phyloP scores from a whole-genome alignment of 2,113 vertebrate genomes.

The Diglossa brunneiventris region DNA sequence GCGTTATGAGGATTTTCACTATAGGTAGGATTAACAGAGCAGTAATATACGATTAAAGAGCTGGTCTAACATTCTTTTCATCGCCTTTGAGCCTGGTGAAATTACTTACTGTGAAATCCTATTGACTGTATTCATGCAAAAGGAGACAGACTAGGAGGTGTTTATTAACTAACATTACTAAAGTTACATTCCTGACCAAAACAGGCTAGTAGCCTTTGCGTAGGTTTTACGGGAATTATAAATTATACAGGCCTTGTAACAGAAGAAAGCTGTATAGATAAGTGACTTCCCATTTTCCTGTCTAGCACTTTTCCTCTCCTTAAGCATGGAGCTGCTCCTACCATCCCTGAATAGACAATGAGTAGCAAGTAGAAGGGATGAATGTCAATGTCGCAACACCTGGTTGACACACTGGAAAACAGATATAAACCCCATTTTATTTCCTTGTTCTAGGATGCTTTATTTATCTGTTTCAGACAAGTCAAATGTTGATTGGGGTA shows the following conservation, averaged over 20 bases:
- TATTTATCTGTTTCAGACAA: neutral
- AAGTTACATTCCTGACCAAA: neutral
- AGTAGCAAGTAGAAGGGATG: neutral
- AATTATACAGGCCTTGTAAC: neutral
- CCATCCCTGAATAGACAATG: neutral
- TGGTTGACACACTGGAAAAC: neutral
- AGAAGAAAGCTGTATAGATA: neutral
- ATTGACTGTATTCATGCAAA: neutral
- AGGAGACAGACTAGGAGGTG: neutral
- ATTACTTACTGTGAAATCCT: neutral
- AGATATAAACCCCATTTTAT: neutral
- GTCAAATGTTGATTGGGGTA: neutral
- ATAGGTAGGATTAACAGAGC: neutral
- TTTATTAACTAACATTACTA: neutral
- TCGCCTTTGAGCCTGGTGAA: neutral
- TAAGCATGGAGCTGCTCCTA: neutral
- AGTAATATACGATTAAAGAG: neutral
- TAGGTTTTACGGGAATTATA: neutral
- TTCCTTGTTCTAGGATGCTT: neutral
- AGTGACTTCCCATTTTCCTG: neutral
- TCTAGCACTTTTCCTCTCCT: neutral
- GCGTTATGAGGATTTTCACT: neutral
- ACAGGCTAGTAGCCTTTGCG: neutral
- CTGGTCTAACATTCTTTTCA: neutral
- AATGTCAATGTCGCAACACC: rapidly evolving